Base-by-base conservation (phyloP, 1,140 invertebrate genomes). In the Apis florea region DNA sequence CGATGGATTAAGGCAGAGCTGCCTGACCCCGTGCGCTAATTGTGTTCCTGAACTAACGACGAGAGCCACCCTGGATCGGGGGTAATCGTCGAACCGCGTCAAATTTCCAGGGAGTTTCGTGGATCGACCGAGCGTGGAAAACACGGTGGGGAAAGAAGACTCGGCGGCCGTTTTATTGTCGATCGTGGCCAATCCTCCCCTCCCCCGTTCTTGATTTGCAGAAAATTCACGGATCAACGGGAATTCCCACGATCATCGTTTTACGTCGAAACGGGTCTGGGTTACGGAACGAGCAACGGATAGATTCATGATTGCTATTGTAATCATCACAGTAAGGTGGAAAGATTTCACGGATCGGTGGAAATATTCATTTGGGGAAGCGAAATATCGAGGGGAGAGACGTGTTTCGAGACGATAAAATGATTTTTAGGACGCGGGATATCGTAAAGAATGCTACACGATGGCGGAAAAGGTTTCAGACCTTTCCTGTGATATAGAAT, bases 161-260 rank as follows among this genome's bases (percentile, higher is more conserved):
- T 24, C 19, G 10, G 51, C 31, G 68, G 12, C 73, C 64, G 59
- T 15, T 82, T 82, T 87, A 87, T 81, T 83, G 72, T 68, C 68
- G 67, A 59, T 80, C 67, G 51, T 26, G 77, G 51, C 63, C 68
- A 53, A 59, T 68, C 31, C 31, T 40, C 31, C 31, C 31, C 31
- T 31, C 31, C 53, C 26, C 21, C 49, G 71, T 21, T 64, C 66
- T 87, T 79, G 85, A 87, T 83, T 87, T 56, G 73, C 47, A 74
- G 63, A 87, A 86, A 86, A 86, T 83, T 86, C 77, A 69, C 82
- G 73, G 80, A 74, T 85, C 67, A 58, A 79, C 54, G 51, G 64
- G 66, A 86, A 84, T 83, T 87, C 71, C 73, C 84, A 87, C 77
- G 85, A 54, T 74, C 64, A 31, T 51, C 56, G 53, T 47, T 71